phyloP scores from a whole-genome alignment of 2,888 invertebrate genomes.

The Crocallis elinguaria region DNA sequence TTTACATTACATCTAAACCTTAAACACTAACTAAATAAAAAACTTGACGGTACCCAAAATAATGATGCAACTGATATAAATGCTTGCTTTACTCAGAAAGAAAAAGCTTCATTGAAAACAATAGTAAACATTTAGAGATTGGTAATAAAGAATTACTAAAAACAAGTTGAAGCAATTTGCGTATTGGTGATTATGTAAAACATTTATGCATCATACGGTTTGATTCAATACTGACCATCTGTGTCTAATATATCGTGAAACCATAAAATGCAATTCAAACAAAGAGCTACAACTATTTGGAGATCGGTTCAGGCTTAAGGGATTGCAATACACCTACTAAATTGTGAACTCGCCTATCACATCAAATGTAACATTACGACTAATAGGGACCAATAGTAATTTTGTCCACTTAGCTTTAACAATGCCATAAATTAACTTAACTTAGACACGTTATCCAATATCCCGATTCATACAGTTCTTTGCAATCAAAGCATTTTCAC shows the following conservation, averaged over 20 bases:
- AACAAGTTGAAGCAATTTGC: constrained; percentile 28
- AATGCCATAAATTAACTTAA: constrained; percentile 76
- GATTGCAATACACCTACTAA: constrained; percentile 77
- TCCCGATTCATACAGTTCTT: constrained; percentile 55
- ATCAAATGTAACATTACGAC: constrained; percentile 77
- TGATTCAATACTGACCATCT: constrained; percentile 29
- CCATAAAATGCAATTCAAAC: constrained; percentile 42
- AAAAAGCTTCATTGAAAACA: constrained; percentile 34
- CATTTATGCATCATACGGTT: constrained; percentile 32
- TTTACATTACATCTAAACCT: constrained; percentile 63
- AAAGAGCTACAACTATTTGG: constrained; percentile 48
- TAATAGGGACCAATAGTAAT: constrained; percentile 69
- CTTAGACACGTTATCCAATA: constrained; percentile 65
- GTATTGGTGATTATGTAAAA: constrained; percentile 25
- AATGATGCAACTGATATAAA: constrained; percentile 52
- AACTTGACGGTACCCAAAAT: constrained; percentile 59
- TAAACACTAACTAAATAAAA: constrained; percentile 56
- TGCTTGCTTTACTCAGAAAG: constrained; percentile 61
- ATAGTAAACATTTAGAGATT: too few relatives aligned
- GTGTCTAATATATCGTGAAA: constrained; percentile 32
- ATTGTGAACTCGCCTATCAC: constrained; percentile 70
- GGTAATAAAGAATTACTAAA: not conserved
- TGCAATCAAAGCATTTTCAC: constrained; percentile 53
- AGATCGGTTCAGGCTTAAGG: constrained; percentile 69
- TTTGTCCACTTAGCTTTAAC: constrained; percentile 71